These are phyloP conservation scores for Dendrocincla fuliginosa DNA, from an alignment of 2,797 vertebrate genomes.

Conservation along the genomic window DNA sequence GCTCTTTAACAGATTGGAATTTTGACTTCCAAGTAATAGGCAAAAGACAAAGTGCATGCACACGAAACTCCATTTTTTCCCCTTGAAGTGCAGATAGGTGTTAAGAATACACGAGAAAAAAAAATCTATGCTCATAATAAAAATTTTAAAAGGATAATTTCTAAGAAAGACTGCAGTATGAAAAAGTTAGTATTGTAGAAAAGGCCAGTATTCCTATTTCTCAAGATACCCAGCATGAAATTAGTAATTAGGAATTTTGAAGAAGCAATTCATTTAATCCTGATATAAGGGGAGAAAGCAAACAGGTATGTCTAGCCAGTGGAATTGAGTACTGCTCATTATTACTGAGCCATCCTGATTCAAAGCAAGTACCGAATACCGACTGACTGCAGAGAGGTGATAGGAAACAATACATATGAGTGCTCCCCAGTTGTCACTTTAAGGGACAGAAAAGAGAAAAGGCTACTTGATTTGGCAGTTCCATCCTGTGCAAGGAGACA, in stretches of 20 bases:
- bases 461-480: not conserved
- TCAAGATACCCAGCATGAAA: not conserved
- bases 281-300: not conserved
- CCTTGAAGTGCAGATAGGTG: not conserved
- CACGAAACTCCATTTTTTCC: not conserved
- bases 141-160: not conserved
- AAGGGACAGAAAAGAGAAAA: not conserved
- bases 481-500: not conserved
- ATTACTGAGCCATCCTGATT: not conserved
- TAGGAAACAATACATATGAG: accelerated
- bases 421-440: not conserved
- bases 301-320: not conserved
- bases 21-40: not conserved
- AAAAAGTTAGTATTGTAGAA: not conserved
- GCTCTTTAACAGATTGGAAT: not conserved
- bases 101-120: not conserved
- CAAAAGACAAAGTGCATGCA: not conserved
- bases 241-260: not conserved
- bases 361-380: not conserved
- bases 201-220: not conserved
- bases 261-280: not conserved
- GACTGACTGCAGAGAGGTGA: not conserved
- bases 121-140: not conserved
- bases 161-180: not conserved
- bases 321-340: accelerated